These are phyloP conservation scores for Micropterix aruncella DNA, from an alignment of 2,888 invertebrate genomes.

Conservation along the genomic window DNA sequence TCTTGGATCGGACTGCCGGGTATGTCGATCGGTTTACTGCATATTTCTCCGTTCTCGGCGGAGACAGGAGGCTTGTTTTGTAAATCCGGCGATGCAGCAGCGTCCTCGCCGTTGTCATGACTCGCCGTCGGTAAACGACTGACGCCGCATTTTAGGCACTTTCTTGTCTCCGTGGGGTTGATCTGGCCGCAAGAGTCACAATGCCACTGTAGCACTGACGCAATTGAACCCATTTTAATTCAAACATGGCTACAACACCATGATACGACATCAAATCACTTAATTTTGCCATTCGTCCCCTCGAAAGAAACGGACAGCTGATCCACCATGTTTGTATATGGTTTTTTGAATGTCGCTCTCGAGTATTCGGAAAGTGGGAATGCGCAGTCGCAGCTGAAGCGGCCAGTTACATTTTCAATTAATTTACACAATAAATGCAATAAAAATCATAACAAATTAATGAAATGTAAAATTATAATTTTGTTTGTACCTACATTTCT, in stretches of 20 bases:
- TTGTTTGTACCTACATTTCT: no score
- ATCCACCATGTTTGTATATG: constrained; percentile 46
- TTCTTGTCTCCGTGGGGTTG: constrained; percentile 74
- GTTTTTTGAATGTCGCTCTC: constrained; percentile 17
- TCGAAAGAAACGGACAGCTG: constrained; percentile 31
- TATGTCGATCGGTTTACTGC: constrained; percentile 30
- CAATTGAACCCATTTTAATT: constrained; percentile 78
- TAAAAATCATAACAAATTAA: no score
- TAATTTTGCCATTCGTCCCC: not conserved
- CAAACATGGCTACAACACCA: constrained; percentile 33
- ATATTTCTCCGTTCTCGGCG: constrained; percentile 31
- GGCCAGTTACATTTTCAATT: no score
- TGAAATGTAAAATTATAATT: no score
- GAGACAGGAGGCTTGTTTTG: constrained; percentile 9
- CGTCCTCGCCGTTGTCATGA: constrained; percentile 34
- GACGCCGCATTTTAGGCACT: constrained; percentile 73
- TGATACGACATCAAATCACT: constrained; percentile 1
- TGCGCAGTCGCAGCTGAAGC: not conserved
- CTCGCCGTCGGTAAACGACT: constrained; percentile 36
- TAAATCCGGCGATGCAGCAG: constrained; percentile 31
- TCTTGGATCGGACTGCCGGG: constrained; percentile 31
- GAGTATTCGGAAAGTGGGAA: not conserved
- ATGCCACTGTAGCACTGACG: constrained; percentile 89
- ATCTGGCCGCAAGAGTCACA: constrained; percentile 79
- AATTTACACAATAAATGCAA: no score